A percentile compares a stretch with the other conserved stretches of the same genome.
Evolutionary conservation across 2,888 invertebrate genomes (phyloP).

Genomic region (Stenotaenia linearis): DNA sequence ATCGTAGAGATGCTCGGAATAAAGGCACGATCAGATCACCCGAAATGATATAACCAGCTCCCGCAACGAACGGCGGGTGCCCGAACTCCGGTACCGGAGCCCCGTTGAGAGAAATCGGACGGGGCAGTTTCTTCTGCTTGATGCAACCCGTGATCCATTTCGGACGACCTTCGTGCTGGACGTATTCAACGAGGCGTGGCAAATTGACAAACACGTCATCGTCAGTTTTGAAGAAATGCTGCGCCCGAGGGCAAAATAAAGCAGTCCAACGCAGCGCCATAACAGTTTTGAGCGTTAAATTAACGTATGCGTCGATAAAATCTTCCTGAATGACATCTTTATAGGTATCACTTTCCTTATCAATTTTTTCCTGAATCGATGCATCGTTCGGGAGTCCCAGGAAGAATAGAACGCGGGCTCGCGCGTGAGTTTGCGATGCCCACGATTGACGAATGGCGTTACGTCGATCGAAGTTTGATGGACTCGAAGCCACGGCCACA

Average conservation of each 20-base stretch:
- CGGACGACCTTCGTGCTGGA: constrained; percentile 19
- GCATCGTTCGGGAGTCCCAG: constrained; percentile 53
- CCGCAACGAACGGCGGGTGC: constrained; percentile 46
- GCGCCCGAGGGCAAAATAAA: constrained; percentile 54
- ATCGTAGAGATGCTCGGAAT: constrained; percentile 41
- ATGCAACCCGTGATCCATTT: constrained; percentile 39
- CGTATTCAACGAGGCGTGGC: constrained; percentile 32
- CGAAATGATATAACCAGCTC: constrained; percentile 46
- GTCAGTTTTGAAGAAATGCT: constrained; percentile 36
- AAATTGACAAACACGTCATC: constrained; percentile 38
- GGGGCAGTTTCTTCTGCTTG: constrained; percentile 38
- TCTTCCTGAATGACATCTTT: constrained; percentile 76
- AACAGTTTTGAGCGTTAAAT: constrained; percentile 76
- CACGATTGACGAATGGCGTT: constrained; percentile 65
- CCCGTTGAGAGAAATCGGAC: constrained; percentile 37
- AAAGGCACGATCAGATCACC: constrained; percentile 41
- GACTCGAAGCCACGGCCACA: constrained; percentile 33
- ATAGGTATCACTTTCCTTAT: constrained; percentile 60
- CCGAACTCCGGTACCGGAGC: constrained; percentile 36
- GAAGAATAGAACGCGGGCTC: constrained; percentile 52
- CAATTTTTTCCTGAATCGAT: constrained; percentile 53
- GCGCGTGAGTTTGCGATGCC: constrained; percentile 48
- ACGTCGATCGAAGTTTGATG: constrained; percentile 57
- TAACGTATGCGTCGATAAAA: constrained; percentile 77
- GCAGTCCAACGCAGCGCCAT: constrained; percentile 77